phyloP scores from a whole-genome alignment of 92 coral and sea anemone species.

The Zoanthus sansibaricus region DNA sequence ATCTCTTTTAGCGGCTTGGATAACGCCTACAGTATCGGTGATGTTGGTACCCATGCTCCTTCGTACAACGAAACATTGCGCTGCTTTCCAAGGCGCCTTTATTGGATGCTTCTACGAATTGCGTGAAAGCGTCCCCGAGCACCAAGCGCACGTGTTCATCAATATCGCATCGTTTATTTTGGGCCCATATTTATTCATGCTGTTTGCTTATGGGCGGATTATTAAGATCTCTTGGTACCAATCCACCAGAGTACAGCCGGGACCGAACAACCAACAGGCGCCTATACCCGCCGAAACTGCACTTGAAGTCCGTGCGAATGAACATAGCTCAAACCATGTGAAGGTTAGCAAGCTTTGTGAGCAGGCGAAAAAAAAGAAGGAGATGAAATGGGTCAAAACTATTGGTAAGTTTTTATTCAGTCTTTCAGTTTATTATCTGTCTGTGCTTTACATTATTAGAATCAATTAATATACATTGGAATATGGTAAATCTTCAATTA shows the following conservation, averaged over 20 bases:
- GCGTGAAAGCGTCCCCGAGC: not conserved
- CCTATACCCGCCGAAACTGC: conserved; percentile 13
- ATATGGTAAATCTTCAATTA: too few species aligned
- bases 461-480: too few species aligned
- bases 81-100: conserved; percentile 17
- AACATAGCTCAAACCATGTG: not conserved
- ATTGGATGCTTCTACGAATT: conserved; percentile 27
- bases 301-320: not conserved
- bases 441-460: too few species aligned
- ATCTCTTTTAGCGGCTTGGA: conserved; percentile 44
- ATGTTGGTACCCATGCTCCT: conserved; percentile 35
- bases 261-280: conserved; percentile 11
- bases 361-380: conserved; percentile 33
- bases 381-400: conserved; percentile 73
- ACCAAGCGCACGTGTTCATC: conserved; percentile 31
- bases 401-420: conserved; percentile 45
- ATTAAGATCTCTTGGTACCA: conserved; percentile 54
- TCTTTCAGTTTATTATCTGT: not conserved
- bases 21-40: conserved; percentile 42
- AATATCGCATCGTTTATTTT: conserved; percentile 43
- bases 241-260: conserved; percentile 38
- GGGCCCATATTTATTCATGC: conserved; percentile 49
- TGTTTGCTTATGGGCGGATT: conserved; percentile 52
- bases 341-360: not conserved
- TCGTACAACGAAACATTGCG: conserved; percentile 24